Conservation (phyloP, 2,797 vertebrate species). For the Aulostomus chinensis region DNA sequence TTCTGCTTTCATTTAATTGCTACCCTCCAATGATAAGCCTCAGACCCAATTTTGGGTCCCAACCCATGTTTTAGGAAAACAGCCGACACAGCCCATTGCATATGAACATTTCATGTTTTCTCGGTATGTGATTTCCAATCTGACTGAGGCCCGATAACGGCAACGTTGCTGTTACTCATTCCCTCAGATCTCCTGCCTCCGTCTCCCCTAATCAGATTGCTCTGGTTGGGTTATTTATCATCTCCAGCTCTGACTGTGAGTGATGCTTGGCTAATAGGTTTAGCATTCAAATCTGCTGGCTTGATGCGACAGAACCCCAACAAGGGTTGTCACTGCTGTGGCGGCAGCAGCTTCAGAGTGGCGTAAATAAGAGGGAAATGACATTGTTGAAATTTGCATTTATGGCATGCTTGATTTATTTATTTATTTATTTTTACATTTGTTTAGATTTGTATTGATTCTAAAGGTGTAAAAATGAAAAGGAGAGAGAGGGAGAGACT, state of each 20-base stretch:
- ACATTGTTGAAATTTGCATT: conserved; percentile 71
- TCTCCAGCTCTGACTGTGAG: conserved; percentile 78
- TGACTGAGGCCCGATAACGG: conserved; percentile 73
- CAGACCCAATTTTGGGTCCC: conserved; percentile 54
- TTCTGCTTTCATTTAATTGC: conserved; percentile 68
- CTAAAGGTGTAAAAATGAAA: conserved; percentile 53
- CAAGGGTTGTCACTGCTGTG: conserved; percentile 73
- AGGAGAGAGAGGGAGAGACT: conserved; percentile 2
- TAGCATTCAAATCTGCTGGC: conserved; percentile 79
- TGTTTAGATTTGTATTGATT: conserved; percentile 67
- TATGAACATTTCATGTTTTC: conserved; percentile 76
- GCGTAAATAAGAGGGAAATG: conserved; percentile 66
- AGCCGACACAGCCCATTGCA: conserved; percentile 63
- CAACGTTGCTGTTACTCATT: conserved; percentile 73
- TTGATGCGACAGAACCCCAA: conserved; percentile 77
- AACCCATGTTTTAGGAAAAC: conserved; percentile 64
- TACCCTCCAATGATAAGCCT: conserved; percentile 39
- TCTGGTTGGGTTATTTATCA: conserved; percentile 81
- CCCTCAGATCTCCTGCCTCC: conserved; percentile 75
- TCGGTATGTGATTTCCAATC: conserved; percentile 77
- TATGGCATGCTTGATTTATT: conserved; percentile 34
- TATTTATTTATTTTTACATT: conserved; percentile 39
- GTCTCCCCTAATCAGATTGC: conserved; percentile 79
- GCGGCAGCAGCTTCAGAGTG: conserved; percentile 56
- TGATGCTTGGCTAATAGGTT: conserved; percentile 81